phyloP scores from a whole-genome alignment of 2,113 vertebrate genomes.

The Barbus barbus region DNA sequence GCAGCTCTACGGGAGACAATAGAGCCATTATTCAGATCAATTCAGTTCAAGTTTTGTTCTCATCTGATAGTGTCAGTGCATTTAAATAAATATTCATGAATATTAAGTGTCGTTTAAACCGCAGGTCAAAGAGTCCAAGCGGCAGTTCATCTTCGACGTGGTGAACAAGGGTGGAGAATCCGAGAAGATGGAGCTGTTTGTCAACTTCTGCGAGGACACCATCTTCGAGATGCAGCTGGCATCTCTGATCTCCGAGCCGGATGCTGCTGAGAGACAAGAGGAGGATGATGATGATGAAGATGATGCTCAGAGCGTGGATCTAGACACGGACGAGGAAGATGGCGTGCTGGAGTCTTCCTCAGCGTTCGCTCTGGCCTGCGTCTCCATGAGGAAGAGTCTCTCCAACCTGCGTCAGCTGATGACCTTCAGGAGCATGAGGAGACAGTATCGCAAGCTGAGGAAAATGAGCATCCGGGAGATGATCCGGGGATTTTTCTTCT shows the following conservation, averaged over 20 bases:
- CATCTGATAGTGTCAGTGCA: neutral
- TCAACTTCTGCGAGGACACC: conserved; percentile 98
- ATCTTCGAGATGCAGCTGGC: conserved; percentile 99
- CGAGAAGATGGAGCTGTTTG: conserved; percentile 98
- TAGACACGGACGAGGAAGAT: conserved; percentile 81
- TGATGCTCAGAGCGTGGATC: conserved; percentile 69
- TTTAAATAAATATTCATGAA: too few relatives aligned
- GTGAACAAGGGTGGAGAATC: conserved; percentile 97
- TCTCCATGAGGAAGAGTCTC: conserved; percentile 82
- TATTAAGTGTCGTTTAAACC: too few relatives aligned
- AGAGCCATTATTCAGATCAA: neutral
- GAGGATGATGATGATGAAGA: conserved; percentile 74
- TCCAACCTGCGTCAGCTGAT: conserved; percentile 79
- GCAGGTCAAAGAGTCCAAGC: conserved; percentile 96
- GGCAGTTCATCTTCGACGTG: conserved; percentile 98
- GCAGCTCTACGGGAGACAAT: too few relatives aligned
- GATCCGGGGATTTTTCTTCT: conserved; percentile 86
- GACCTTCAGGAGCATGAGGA: conserved; percentile 86
- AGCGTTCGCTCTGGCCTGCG: conserved; percentile 87
- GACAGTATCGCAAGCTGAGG: conserved; percentile 85
- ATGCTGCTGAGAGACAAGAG: conserved; percentile 81
- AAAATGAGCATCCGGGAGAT: conserved; percentile 91
- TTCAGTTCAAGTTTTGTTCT: neutral
- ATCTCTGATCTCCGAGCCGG: conserved; percentile 93
- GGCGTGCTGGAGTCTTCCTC: conserved; percentile 82